These are phyloP conservation scores for Luidia sarsii DNA, from an alignment of 53 echinoderm and acorn worm genomes.

Conservation along the genomic window DNA sequence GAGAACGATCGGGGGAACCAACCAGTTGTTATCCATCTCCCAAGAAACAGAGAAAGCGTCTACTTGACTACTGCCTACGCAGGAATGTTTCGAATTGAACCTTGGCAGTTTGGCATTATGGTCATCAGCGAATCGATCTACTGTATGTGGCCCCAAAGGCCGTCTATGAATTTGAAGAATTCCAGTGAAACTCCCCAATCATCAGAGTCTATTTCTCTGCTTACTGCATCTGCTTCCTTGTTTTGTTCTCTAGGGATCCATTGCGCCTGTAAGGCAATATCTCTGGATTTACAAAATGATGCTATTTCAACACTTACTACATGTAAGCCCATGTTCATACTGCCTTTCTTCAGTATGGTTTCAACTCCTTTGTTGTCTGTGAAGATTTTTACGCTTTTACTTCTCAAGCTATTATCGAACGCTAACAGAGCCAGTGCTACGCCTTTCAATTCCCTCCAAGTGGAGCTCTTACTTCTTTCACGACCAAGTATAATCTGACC, in stretches of 20 bases:
- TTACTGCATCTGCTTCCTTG: neutral
- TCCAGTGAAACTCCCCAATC: neutral
- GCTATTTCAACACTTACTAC: neutral
- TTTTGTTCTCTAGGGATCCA: neutral
- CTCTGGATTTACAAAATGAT: neutral
- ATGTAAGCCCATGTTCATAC: neutral
- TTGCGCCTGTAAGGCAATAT: neutral
- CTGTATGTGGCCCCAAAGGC: slow-evolving; percentile 11
- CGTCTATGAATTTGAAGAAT: neutral
- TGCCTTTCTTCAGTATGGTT: neutral
- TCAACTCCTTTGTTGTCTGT: slow-evolving; percentile 19
- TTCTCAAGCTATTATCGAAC: neutral
- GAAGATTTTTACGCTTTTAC: neutral
- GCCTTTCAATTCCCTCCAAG: slow-evolving; percentile 24
- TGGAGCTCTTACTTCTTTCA: slow-evolving; percentile 4
- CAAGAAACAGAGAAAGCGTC: slow-evolving; percentile 27
- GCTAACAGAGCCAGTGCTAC: neutral
- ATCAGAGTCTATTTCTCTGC: neutral
- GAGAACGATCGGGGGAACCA: slow-evolving; percentile 24
- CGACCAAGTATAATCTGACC: no score
- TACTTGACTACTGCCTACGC: neutral
- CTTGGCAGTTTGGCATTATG: neutral
- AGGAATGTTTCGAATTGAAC: slow-evolving; percentile 18
- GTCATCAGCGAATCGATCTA: slow-evolving; percentile 41
- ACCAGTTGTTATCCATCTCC: no score